These are phyloP conservation scores for Corapipo altera DNA, from an alignment of 2,113 vertebrate genomes.

Conservation along the genomic window DNA sequence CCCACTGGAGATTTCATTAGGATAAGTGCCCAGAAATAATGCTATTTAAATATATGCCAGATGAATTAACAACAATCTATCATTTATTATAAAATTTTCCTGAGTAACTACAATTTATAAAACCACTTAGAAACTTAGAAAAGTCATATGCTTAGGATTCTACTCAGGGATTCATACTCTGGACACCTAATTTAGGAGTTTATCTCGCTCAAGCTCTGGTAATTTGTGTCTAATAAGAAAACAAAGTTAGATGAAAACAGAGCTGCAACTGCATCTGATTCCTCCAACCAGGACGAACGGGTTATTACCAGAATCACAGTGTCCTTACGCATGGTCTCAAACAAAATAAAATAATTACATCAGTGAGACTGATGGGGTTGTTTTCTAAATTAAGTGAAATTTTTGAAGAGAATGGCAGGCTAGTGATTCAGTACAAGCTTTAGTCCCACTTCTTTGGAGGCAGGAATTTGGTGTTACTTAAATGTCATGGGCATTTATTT, in stretches of 20 bases:
- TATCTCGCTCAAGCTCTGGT: neutral
- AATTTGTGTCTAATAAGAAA: slow-evolving; percentile 44
- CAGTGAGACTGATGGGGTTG: slow-evolving; percentile 29
- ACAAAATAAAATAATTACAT: slow-evolving; percentile 54
- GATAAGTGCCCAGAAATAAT: slow-evolving; percentile 47
- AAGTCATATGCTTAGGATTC: neutral
- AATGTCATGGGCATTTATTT: neutral
- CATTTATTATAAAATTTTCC: slow-evolving; percentile 30
- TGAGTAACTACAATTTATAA: neutral
- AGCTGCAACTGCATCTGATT: neutral
- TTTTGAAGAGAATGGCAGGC: slow-evolving; percentile 7
- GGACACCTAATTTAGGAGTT: slow-evolving; percentile 8
- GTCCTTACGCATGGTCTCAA: neutral
- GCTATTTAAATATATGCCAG: neutral
- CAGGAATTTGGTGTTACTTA: neutral
- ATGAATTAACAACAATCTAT: slow-evolving; percentile 50
- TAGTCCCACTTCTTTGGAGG: neutral
- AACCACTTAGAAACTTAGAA: slow-evolving; percentile 41
- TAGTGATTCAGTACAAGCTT: neutral
- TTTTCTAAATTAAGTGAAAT: slow-evolving; percentile 47
- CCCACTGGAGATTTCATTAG: slow-evolving; percentile 49
- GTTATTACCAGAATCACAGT: neutral
- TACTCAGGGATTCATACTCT: neutral
- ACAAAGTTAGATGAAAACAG: slow-evolving; percentile 11
- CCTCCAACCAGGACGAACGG: neutral